Evolutionary conservation across 2,888 invertebrate species (phyloP).

Genomic region (Ischnura elegans): DNA sequence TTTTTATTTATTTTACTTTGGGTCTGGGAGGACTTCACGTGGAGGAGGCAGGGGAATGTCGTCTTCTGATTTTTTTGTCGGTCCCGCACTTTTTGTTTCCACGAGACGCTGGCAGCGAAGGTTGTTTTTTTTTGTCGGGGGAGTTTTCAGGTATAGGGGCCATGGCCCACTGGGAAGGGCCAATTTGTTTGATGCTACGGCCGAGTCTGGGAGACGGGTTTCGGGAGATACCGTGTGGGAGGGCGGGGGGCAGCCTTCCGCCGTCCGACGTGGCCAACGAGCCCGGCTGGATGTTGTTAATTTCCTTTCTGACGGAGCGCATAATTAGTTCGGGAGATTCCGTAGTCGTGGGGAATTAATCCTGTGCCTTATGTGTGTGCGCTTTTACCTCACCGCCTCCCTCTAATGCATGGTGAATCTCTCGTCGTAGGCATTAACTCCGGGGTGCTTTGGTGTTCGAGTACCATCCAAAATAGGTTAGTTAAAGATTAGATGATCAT

Average conservation of each 20-base stretch:
- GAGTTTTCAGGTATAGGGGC: neutral
- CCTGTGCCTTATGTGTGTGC: too few relatives aligned
- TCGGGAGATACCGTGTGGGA: neutral
- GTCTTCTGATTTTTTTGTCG: neutral
- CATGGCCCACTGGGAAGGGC: neutral
- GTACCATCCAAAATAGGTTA: too few relatives aligned
- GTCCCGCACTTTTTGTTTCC: neutral
- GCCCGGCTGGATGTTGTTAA: neutral
- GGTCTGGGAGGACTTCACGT: neutral
- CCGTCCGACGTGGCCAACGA: neutral
- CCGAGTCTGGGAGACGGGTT: neutral
- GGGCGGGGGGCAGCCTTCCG: neutral
- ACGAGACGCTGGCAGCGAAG: neutral
- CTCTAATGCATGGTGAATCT: neutral
- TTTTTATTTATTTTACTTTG: neutral
- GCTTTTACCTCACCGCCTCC: neutral
- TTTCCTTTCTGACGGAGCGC: neutral
- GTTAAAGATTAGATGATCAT: too few relatives aligned
- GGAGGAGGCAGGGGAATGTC: neutral
- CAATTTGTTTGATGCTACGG: conserved; percentile 9
- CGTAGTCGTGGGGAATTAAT: neutral
- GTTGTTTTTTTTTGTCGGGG: neutral
- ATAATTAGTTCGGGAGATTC: neutral
- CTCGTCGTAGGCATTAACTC: too few relatives aligned
- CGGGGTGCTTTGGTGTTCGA: too few relatives aligned